Conservation (phyloP, 2,888 invertebrate genomes). For the Xanthorhoe designata region DNA sequence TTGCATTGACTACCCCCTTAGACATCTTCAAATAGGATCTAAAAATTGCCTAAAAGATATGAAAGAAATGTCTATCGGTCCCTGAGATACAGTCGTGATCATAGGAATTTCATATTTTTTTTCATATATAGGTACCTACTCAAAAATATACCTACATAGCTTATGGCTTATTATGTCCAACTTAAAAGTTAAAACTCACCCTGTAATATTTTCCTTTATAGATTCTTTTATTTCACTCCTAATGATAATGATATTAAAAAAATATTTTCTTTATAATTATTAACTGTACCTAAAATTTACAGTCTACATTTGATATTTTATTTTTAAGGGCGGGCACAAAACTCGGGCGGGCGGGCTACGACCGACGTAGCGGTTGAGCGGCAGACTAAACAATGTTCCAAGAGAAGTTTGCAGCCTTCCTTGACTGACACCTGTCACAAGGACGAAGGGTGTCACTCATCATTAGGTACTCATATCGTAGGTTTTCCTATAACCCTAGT, state of each 20-base stretch:
- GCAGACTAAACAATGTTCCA: slow-evolving; percentile 35
- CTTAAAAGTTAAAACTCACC: not conserved
- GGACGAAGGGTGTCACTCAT: not conserved
- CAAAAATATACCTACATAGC: not conserved
- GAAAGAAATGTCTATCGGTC: too few species aligned
- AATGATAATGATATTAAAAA: not conserved
- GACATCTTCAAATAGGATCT: too few species aligned
- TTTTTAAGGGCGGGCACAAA: slow-evolving; percentile 27
- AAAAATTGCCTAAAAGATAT: too few species aligned
- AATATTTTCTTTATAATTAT: too few species aligned
- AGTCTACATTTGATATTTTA: not conserved
- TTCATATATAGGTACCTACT: too few species aligned
- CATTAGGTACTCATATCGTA: too few species aligned
- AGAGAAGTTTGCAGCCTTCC: slow-evolving; percentile 53
- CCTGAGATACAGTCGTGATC: too few species aligned
- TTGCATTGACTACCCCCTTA: too few species aligned
- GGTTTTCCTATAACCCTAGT: too few species aligned
- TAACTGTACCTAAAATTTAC: not conserved
- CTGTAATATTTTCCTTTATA: not conserved
- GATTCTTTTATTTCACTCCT: not conserved
- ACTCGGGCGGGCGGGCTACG: slow-evolving; percentile 38
- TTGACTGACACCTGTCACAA: slow-evolving; percentile 23
- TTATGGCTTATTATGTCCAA: not conserved
- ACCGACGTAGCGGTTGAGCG: slow-evolving; percentile 23
- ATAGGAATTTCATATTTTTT: too few species aligned